phyloP scores from a whole-genome alignment of 1,140 invertebrate species.

The Zaprionus africanus region DNA sequence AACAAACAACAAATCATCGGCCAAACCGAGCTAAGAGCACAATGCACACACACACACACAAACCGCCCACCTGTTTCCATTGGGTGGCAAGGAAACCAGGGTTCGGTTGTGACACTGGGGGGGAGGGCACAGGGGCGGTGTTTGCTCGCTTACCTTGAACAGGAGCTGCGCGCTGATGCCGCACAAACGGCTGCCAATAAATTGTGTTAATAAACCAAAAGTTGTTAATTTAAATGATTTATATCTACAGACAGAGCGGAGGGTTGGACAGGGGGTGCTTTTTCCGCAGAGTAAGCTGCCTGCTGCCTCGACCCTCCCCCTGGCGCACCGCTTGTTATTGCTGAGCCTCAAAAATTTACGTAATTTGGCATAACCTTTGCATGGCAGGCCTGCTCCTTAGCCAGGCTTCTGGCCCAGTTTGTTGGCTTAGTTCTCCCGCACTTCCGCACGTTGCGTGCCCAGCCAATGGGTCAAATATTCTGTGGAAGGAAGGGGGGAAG shows the following conservation, averaged over 20 bases:
- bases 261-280: not conserved
- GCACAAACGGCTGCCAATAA: conserved; percentile 81
- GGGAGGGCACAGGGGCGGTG: not conserved
- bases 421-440: conserved; percentile 38
- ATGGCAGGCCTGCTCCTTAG: conserved; percentile 19
- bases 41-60: conserved; percentile 21
- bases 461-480: conserved; percentile 71
- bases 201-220: conserved; percentile 84
- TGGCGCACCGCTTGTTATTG: conserved; percentile 51
- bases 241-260: conserved; percentile 57
- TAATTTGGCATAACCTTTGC: conserved; percentile 77
- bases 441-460: conserved; percentile 25
- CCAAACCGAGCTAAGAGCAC: conserved; percentile 31
- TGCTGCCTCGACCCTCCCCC: not conserved
- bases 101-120: not conserved
- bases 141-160: conserved; percentile 56
- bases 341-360: conserved; percentile 80
- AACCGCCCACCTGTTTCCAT: conserved; percentile 37
- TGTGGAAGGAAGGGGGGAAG: not conserved
- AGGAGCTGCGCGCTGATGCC: conserved; percentile 63
- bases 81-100: not conserved
- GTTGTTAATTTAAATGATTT: conserved; percentile 84
- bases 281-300: not conserved
- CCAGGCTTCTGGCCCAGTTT: conserved; percentile 19
- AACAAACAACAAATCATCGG: conserved; percentile 81